These are phyloP conservation scores for Oreochromis tanganicae DNA, from an alignment of 2,113 vertebrate species.

Conservation along the genomic window DNA sequence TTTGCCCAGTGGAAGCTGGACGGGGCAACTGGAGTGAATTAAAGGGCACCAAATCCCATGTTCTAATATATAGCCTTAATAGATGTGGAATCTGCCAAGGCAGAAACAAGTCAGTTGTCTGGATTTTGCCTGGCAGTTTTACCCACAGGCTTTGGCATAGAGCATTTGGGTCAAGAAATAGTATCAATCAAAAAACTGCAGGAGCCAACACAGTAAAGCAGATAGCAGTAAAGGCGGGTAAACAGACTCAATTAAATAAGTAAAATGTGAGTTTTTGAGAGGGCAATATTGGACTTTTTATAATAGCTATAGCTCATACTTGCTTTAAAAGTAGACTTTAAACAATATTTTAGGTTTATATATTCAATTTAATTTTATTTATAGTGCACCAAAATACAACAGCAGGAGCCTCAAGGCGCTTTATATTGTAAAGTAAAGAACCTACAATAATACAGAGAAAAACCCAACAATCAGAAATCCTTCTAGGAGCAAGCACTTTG, in stretches of 20 bases:
- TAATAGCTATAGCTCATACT: background rate
- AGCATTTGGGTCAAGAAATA: background rate
- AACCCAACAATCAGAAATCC: rapidly evolving
- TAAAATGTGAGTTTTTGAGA: background rate
- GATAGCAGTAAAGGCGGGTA: background rate
- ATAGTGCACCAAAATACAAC: background rate
- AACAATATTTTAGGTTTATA: background rate
- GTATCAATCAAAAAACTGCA: background rate
- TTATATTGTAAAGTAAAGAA: background rate
- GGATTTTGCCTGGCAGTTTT: background rate
- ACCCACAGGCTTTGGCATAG: background rate
- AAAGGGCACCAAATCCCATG: background rate
- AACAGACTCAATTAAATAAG: background rate
- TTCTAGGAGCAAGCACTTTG: background rate
- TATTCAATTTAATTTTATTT: background rate
- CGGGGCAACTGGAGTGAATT: background rate
- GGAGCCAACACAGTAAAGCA: background rate
- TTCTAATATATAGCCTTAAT: background rate
- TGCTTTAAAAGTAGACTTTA: background rate
- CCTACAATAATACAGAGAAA: background rate
- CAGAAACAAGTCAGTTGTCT: background rate
- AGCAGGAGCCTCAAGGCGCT: rapidly evolving
- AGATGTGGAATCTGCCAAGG: background rate
- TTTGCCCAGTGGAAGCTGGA: background rate
- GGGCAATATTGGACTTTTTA: background rate